Evolutionary conservation across 2,888 invertebrate genomes (phyloP).

Genomic region (Caprella mutica): DNA sequence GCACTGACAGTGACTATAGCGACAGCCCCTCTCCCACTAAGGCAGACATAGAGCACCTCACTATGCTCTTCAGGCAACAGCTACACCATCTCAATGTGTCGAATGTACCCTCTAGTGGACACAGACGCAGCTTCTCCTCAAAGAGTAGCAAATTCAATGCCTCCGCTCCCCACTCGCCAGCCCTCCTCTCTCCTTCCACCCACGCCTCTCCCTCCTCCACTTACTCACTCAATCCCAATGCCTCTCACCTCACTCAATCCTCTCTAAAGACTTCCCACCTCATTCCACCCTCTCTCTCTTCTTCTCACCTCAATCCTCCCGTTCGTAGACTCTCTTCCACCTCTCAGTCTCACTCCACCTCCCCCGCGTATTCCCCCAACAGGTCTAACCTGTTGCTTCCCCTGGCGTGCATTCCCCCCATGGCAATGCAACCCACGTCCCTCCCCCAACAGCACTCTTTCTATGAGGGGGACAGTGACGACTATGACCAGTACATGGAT

Average conservation of each 20-base stretch:
- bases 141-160: neutral
- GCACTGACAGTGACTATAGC: too few species aligned
- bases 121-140: neutral
- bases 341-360: neutral
- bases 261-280: neutral
- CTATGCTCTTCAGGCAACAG: constrained; percentile 4
- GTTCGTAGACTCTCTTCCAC: neutral
- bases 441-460: too few species aligned
- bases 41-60: constrained; percentile 7
- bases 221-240: neutral
- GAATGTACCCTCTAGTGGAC: neutral
- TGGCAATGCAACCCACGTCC: too few species aligned
- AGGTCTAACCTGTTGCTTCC: too few species aligned
- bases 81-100: neutral
- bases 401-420: too few species aligned
- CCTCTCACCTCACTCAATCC: neutral
- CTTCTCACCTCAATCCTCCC: neutral
- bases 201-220: neutral
- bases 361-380: too few species aligned
- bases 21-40: too few species aligned
- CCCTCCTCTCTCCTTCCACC: neutral
- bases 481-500: too few species aligned
- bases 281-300: neutral
- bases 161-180: constrained; percentile 1
- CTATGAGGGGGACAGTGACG: too few species aligned